phyloP scores from a whole-genome alignment of 2,113 vertebrate species.

The Phasianus colchicus region DNA sequence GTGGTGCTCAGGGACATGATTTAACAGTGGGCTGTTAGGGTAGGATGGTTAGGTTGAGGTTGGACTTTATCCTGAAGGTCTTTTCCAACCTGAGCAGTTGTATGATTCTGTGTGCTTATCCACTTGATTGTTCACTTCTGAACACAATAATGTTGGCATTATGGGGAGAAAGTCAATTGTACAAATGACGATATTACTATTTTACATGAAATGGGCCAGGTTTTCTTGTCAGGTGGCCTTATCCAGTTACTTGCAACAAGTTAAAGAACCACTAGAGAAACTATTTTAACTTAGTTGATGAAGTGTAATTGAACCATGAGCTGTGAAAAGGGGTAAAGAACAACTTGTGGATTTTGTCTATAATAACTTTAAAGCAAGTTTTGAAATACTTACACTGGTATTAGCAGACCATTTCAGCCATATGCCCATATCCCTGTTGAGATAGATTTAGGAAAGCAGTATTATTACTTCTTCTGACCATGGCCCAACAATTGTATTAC shows the following conservation, averaged over 20 bases:
- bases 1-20: no score
- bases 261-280: background rate
- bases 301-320: background rate
- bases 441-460: background rate
- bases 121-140: background rate
- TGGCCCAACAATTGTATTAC: background rate
- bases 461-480: background rate
- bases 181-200: background rate
- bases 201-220: background rate
- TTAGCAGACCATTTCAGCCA: background rate
- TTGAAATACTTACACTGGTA: background rate
- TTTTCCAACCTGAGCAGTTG: no score
- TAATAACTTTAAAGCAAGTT: background rate
- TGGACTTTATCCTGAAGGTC: no score
- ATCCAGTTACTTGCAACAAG: background rate
- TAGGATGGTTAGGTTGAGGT: no score
- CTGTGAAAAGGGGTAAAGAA: background rate
- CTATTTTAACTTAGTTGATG: background rate
- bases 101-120: no score
- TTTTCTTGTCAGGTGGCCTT: background rate
- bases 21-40: no score
- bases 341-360: background rate
- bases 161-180: background rate
- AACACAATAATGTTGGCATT: background rate
- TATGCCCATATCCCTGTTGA: background rate